Evolutionary conservation across 2,113 vertebrate genomes (phyloP).

Genomic region (Grantiella picta): DNA sequence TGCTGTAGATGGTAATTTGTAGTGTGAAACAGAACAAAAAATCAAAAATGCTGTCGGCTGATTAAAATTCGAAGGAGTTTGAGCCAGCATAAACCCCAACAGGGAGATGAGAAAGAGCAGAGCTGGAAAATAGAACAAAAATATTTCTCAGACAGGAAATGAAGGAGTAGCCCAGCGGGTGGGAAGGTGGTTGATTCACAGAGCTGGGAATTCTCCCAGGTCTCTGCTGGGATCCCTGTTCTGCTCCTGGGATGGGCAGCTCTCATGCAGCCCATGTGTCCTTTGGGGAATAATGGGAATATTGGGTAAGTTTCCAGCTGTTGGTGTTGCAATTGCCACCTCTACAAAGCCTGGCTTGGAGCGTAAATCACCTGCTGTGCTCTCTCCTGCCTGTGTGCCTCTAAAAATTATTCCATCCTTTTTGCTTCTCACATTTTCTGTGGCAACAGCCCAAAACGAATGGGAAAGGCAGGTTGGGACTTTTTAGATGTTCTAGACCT

Average conservation of each 20-base stretch:
- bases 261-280: rapidly evolving
- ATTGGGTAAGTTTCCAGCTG: rapidly evolving
- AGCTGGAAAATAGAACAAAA: not conserved
- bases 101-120: not conserved
- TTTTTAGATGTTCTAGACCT: not conserved
- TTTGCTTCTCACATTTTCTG: not conserved
- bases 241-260: rapidly evolving
- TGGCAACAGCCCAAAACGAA: not conserved
- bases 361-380: rapidly evolving
- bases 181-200: not conserved
- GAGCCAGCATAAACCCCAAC: not conserved
- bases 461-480: not conserved
- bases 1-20: not conserved
- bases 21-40: not conserved
- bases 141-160: rapidly evolving
- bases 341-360: not conserved
- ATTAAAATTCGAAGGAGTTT: not conserved
- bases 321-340: not conserved
- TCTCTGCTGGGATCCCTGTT: not conserved
- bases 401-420: not conserved
- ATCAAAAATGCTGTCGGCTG: not conserved
- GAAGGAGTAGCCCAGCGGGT: not conserved
- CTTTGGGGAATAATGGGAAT: not conserved
- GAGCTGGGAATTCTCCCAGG: not conserved
- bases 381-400: not conserved